Base-by-base conservation (phyloP, 1,140 invertebrate species). In the Drosophila sp. region DNA sequence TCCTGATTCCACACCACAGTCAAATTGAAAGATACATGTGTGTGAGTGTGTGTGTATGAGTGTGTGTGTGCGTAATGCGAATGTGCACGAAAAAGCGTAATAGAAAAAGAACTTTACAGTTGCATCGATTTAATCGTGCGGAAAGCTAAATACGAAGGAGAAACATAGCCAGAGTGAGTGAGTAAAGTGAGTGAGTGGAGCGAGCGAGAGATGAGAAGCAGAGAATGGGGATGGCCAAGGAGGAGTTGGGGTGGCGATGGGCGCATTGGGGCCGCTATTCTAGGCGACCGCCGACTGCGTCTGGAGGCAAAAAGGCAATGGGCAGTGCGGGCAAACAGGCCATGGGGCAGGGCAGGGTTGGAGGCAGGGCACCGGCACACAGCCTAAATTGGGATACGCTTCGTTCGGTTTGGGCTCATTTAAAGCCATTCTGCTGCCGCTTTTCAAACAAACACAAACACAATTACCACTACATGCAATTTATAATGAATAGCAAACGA, bases 61-160 rank as follows among this genome's bases (percentile, higher is more conserved):
- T 60, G 35, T 27, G 8, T 47, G 75, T 77, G 74, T 78, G 76
- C 75, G 76, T 78, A 79, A 72, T 78, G 69, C 75, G 76, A 79
- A 72, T 72, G 69, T 73, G 74, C 54, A 76, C 69, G 66, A 81
- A 77, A 81, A 80, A 76, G 72, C 72, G 79, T 82, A 86, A 90
- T 86, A 82, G 86, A 87, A 90, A 90, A 90, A 87, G 77, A 87
- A 87, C 79, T 82, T 90, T 90, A 82, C 87, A 87, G 79, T 90
- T 91, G 89, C 85, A 86, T 86, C 82, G 84, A 91, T 91, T 91
- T 84, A 91, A 91, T 91, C 90, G 90, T 91, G 90, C 83, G 85
- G 85, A 91, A 91, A 91, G 84, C 84, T 89, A 89, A 87, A 87
- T 87, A 87, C 86, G 78, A 67, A 61, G 76, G 68, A 77, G 61